These are phyloP conservation scores for Platycheirus albimanus DNA, from an alignment of 2,888 invertebrate species.

Conservation along the genomic window DNA sequence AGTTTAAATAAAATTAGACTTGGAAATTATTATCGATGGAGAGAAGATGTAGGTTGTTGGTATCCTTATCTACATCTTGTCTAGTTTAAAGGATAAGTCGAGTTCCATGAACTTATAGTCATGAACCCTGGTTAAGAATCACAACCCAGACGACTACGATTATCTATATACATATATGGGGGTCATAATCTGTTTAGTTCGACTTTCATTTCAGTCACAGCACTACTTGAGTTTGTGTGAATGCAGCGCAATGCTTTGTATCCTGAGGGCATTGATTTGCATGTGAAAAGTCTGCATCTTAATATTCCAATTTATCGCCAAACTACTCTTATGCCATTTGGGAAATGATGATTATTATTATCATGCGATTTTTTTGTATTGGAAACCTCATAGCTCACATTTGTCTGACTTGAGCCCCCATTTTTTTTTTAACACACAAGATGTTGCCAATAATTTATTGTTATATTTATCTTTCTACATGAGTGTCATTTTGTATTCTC, in stretches of 20 bases:
- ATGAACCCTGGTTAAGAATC: slow-evolving; percentile 31
- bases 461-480: slow-evolving; percentile 11
- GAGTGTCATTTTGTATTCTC: slow-evolving; percentile 50
- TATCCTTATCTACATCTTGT: no score
- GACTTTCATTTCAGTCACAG: slow-evolving; percentile 11
- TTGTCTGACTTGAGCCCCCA: slow-evolving; percentile 12
- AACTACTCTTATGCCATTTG: slow-evolving; percentile 16
- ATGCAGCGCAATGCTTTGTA: no score
- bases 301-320: slow-evolving; percentile 62
- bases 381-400: background rate
- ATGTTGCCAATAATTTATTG: slow-evolving; percentile 38
- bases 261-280: slow-evolving; percentile 31
- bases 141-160: slow-evolving; percentile 14
- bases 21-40: slow-evolving; percentile 67
- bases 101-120: slow-evolving; percentile 62
- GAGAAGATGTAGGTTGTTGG: slow-evolving; percentile 21
- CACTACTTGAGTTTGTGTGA: background rate
- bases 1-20: slow-evolving; percentile 64
- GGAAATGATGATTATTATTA: slow-evolving; percentile 19
- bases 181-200: slow-evolving; percentile 36
- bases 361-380: slow-evolving; percentile 12
- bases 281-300: slow-evolving; percentile 41
- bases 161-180: slow-evolving; percentile 1
- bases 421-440: slow-evolving; percentile 26
- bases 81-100: slow-evolving; percentile 11